Evolutionary conservation across 2,888 invertebrate species (phyloP).

Genomic region (Leucoptera coffeella): DNA sequence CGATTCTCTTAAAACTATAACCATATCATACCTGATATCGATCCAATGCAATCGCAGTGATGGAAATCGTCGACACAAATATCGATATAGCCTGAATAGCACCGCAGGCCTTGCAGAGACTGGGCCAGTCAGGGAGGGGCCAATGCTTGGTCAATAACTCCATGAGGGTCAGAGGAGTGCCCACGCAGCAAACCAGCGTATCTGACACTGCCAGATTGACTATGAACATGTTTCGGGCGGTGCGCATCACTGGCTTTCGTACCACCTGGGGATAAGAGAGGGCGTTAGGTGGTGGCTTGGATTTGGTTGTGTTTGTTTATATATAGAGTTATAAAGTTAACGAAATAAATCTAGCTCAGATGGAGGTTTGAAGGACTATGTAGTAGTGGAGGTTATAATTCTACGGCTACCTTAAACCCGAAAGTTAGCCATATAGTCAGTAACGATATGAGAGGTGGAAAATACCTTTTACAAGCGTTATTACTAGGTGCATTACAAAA

Average conservation of each 20-base stretch:
- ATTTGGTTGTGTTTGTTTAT: too few relatives aligned
- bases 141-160: slow-evolving; percentile 81
- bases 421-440: too few relatives aligned
- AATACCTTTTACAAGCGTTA: too few relatives aligned
- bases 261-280: slow-evolving; percentile 56
- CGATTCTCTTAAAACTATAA: too few relatives aligned
- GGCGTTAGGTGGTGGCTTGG: too few relatives aligned
- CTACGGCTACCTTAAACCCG: too few relatives aligned
- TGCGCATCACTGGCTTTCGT: slow-evolving; percentile 83
- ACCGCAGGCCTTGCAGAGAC: slow-evolving; percentile 79
- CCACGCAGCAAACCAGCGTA: slow-evolving; percentile 79
- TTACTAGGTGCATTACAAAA: too few relatives aligned
- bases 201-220: slow-evolving; percentile 84
- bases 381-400: too few relatives aligned
- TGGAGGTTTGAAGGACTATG: too few relatives aligned
- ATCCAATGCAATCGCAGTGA: slow-evolving; percentile 85
- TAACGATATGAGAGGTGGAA: too few relatives aligned
- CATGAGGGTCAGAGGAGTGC: slow-evolving; percentile 85
- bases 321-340: too few relatives aligned
- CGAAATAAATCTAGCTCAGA: too few relatives aligned
- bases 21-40: slow-evolving; percentile 72
- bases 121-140: slow-evolving; percentile 73
- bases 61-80: slow-evolving; percentile 89
- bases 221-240: slow-evolving; percentile 89
- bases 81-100: slow-evolving; percentile 85